phyloP scores from a whole-genome alignment of 2,113 vertebrate genomes.

The Oncorhynchus clarkii region DNA sequence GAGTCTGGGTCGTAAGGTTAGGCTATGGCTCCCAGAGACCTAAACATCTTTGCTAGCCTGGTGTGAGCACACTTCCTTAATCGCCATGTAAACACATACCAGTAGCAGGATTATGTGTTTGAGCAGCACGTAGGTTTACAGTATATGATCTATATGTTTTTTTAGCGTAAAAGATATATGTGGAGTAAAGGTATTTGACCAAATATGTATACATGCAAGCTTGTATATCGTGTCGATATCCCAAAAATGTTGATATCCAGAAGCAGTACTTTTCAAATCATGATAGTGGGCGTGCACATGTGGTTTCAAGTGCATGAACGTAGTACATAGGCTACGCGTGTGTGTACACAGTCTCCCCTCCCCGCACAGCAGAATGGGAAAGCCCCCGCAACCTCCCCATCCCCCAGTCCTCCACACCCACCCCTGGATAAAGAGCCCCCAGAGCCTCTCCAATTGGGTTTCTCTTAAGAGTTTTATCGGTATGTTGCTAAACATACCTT shows the following conservation, averaged over 20 bases:
- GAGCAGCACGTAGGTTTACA: not conserved
- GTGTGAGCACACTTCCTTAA: not conserved
- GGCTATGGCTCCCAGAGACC: not conserved
- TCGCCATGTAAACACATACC: not conserved
- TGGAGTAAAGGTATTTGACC: not conserved
- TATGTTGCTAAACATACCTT: conserved; percentile 77
- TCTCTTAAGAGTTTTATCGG: conserved; percentile 78
- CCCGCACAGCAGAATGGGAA: conserved; percentile 13
- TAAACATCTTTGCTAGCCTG: not conserved
- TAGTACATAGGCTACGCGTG: not conserved
- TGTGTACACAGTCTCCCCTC: not conserved
- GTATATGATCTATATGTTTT: not conserved
- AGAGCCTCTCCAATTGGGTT: conserved; percentile 71
- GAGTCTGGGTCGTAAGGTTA: not conserved
- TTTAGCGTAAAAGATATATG: not conserved
- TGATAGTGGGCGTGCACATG: not conserved
- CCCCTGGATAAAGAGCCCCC: conserved; percentile 69
- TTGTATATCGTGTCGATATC: not conserved
- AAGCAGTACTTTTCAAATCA: not conserved
- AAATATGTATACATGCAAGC: not conserved
- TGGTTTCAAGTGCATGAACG: not conserved
- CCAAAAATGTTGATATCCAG: not conserved
- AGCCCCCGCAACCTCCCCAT: conserved; percentile 14
- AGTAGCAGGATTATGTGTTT: not conserved
- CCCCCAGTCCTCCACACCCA: conserved; percentile 24